phyloP scores from a whole-genome alignment of 2,113 vertebrate species.

The Clarias magur region DNA sequence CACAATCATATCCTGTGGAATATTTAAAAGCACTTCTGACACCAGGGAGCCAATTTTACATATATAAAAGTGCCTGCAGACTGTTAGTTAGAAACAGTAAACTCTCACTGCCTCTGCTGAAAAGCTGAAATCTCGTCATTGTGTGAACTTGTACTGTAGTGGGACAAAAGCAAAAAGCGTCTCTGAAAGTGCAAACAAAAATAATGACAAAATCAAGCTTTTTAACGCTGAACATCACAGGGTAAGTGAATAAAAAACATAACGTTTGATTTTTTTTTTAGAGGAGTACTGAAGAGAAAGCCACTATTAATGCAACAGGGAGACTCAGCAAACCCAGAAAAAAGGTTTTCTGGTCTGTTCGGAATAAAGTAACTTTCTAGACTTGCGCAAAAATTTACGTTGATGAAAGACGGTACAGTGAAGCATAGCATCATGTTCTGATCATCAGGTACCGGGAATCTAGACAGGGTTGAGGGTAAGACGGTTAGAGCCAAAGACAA shows the following conservation, averaged over 20 bases:
- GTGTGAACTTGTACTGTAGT: neutral
- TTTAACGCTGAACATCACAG: neutral
- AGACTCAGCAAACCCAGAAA: neutral
- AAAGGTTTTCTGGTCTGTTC: neutral
- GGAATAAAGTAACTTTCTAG: neutral
- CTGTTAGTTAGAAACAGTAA: neutral
- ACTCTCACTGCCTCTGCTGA: neutral
- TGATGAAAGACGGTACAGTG: neutral
- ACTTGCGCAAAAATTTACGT: neutral
- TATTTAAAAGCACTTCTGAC: slow-evolving; percentile 3
- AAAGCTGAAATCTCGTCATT: neutral
- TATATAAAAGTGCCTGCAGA: neutral
- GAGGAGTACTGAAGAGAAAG: neutral
- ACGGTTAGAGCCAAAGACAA: neutral
- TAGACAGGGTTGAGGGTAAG: neutral
- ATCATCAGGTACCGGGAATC: neutral
- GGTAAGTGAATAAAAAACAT: neutral
- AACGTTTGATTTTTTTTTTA: neutral
- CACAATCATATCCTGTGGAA: neutral
- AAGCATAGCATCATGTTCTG: neutral
- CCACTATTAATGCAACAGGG: neutral
- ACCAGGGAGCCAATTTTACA: neutral
- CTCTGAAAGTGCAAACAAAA: neutral
- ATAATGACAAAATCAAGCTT: neutral
- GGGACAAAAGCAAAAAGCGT: neutral